These are phyloP conservation scores for Aricia agestis DNA, from an alignment of 1,140 invertebrate species.

Conservation along the genomic window DNA sequence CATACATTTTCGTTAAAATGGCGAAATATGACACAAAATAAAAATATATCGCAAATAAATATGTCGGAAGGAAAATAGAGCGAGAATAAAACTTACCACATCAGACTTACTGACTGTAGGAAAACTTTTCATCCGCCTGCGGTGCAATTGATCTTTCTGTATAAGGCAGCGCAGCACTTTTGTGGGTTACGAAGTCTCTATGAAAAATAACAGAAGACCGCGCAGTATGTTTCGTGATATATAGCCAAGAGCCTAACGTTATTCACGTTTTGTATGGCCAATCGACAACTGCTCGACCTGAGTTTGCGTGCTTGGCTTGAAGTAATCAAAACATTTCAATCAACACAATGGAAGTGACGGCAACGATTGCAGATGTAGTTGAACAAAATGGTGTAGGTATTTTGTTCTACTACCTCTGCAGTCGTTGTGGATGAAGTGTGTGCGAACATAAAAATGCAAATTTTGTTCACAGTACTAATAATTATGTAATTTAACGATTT, in stretches of 20 bases:
- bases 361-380: no score
- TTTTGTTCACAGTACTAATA: no score
- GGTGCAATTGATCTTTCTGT: not conserved
- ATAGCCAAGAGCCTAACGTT: not conserved
- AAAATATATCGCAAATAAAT: not conserved
- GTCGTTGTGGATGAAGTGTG: no score
- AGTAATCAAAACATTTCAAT: no score
- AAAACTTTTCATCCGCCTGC: conserved; percentile 3
- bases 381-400: no score
- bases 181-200: not conserved
- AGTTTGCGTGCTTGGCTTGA: not conserved
- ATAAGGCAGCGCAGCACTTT: not conserved
- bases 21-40: no score
- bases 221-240: not conserved
- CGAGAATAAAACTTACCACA: not conserved
- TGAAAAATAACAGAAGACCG: not conserved
- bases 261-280: not conserved
- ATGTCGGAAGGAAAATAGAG: not conserved
- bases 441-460: no score
- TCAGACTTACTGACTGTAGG: not conserved
- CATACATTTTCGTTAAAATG: no score
- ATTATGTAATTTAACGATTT: not conserved
- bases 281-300: not conserved
- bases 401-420: no score
- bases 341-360: no score